phyloP scores from a whole-genome alignment of 1,140 invertebrate species.

The Trichomalopsis sarcophagae region DNA sequence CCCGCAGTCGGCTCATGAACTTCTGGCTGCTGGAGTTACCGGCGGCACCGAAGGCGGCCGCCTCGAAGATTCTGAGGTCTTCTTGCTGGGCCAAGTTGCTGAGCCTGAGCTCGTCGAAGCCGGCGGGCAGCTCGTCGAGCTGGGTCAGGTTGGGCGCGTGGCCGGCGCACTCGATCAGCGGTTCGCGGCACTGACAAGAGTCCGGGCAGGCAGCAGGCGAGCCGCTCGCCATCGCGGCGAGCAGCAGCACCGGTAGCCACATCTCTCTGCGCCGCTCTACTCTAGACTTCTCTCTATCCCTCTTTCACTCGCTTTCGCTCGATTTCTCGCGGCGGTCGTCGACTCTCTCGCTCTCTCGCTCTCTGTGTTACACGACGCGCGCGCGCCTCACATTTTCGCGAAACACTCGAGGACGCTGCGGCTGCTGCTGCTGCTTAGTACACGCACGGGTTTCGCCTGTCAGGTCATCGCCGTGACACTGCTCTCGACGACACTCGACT shows the following conservation, averaged over 20 bases:
- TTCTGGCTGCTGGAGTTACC: constrained; percentile 54
- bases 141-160: constrained; percentile 11
- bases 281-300: constrained; percentile 46
- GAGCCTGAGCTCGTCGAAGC: not conserved
- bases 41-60: constrained; percentile 42
- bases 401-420: not conserved
- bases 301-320: not conserved
- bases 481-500: not conserved
- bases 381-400: constrained; percentile 34
- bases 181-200: constrained; percentile 60
- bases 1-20: constrained; percentile 46
- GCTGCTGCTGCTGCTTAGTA: not conserved
- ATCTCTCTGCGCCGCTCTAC: constrained; percentile 56
- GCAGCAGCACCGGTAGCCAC: constrained; percentile 66
- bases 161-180: constrained; percentile 40
- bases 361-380: not conserved
- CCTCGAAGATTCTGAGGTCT: constrained; percentile 13
- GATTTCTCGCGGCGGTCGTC: not conserved
- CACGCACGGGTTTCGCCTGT: not conserved
- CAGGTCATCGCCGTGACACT: constrained; percentile 33
- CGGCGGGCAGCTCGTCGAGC: constrained; percentile 18
- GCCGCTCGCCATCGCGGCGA: constrained; percentile 68
- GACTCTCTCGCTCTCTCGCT: constrained; percentile 24
- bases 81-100: not conserved
- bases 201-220: constrained; percentile 64